Base-by-base conservation (phyloP, 2,113 vertebrate genomes). In the Periophthalmodon schlosseri region DNA sequence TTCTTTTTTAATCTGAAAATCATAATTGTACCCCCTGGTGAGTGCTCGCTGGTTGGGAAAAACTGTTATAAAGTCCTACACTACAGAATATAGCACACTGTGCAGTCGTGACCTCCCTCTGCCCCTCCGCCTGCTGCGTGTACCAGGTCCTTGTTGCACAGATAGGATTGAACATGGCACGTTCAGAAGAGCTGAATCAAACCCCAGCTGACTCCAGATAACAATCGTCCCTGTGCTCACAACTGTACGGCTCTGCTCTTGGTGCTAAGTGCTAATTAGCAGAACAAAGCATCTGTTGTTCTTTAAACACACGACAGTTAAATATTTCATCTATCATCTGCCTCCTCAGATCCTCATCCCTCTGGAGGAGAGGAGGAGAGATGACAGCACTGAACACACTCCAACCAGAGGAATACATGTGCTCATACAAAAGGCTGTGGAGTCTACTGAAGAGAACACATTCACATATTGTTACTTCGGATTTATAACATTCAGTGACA, bases 281-380 rank as follows among this genome's bases (percentile, higher is more conserved):
- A 81, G 93, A 94, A 95, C 94, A 96, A 95, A 95, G 89, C 91
- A 87, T 89, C 90, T 63, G 4, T 89, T 95, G 93, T 95, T 93
- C 92, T 94, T 95, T 94, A 95, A 95, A 93, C 52, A 89, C 91
- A 92, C 89, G 85, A 84, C 93, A 95, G 94, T 94, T 95, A 95
- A 96, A 96, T 94, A 95, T 96, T 96, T 96, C 95, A 96, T 95
- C 93, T 71, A 84, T 91, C 90, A 90, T 93, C 93, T 94, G 95
- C 96, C 95, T 93, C 91, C 89, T 93, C 93, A 89, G 89, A 92
- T 96, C 93, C 94, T 92, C 90, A 88, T 90, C 91, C 87, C 87
- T 88, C 93, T 94, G 93, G 94, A 93, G 93, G 92, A 90, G 91
- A 94, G 94, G 94, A 96, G 93, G 91, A 91, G 92, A 94, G 93